Base-by-base conservation (phyloP, 2,113 vertebrate species). In the Coturnix japonica region DNA sequence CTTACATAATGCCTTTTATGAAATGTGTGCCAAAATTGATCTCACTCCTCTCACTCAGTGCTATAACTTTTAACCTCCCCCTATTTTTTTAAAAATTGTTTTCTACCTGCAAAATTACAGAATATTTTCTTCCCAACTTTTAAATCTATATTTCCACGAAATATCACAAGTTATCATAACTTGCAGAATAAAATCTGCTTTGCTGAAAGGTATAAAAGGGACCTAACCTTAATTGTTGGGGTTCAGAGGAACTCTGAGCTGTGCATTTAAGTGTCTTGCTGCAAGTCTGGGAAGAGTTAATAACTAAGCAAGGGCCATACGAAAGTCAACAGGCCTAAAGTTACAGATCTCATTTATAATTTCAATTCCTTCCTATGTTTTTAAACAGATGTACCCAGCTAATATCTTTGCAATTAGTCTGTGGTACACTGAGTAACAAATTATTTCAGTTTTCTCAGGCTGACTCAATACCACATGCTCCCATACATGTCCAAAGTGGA, bases 371-470 rank as follows among this genome's bases (percentile, higher is more conserved):
- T 26, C 54, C 39, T 95, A 11, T 78, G 87, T 84, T 94, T 93
- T 90, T 74, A 77, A 91, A 75, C 89, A 94, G 89, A 89, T 94
- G 95, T 56, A 93, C 53, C 14, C 73, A 76, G 61, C 44, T 75
- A 90, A 43, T 78, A 85, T 71, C 81, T 95, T 96, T 59, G 81
- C 89, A 93, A 96, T 94, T 94, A 91, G 82, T 84, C 89, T 95
- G 67, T 67, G 59, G 87, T 63, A 70, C 56, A 70, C 47, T 91
- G 89, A 95, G 94, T 81, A 91, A 70, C 74, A 93, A 96, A 88
- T 85, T 92, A 49, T 88, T 46, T 59, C 70, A 49, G 37, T 75
- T 54, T 94, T 78, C 92, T 86, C 93, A 93, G 89, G 92, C 66
- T 93, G 51, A 92, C 82, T 89, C 81, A 83, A 75, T 90, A 73